phyloP scores from a whole-genome alignment of 1,140 invertebrate genomes.

The Popillia japonica region DNA sequence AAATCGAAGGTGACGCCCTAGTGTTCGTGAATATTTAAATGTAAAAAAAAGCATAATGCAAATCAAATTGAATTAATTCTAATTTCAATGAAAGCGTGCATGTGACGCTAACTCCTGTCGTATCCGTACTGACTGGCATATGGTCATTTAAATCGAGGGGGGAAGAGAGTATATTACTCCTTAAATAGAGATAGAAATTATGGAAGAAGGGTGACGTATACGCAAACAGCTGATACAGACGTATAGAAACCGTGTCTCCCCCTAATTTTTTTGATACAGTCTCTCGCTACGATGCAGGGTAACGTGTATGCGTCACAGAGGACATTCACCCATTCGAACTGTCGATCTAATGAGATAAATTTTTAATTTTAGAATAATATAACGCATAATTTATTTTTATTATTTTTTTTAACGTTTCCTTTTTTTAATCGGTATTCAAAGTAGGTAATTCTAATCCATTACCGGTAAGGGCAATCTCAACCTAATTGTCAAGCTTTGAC shows the following conservation, averaged over 20 bases:
- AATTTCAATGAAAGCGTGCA: background rate
- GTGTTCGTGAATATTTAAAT: background rate
- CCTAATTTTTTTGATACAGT: constrained; percentile 30
- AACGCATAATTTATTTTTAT: background rate
- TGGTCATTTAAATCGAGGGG: constrained; percentile 40
- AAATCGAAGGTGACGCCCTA: background rate
- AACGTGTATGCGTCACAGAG: constrained; percentile 20
- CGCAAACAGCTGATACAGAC: constrained; percentile 41
- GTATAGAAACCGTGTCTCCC: constrained; percentile 37
- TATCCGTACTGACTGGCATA: constrained; percentile 31
- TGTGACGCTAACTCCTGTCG: background rate
- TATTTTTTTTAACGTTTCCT: background rate
- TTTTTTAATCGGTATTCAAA: background rate
- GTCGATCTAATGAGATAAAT: constrained; percentile 21
- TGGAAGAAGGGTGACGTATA: constrained; percentile 23
- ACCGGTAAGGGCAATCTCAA: background rate
- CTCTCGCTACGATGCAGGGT: background rate
- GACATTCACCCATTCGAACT: constrained; percentile 37
- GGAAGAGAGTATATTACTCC: background rate
- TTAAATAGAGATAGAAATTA: constrained; percentile 36
- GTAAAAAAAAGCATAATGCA: background rate
- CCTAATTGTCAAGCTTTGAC: constrained; percentile 44
- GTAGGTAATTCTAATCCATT: background rate
- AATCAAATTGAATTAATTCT: background rate
- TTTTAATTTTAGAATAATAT: background rate